Evolutionary conservation across 2,797 vertebrate species (phyloP).

Genomic region (Stomatorhinus walkeri): DNA sequence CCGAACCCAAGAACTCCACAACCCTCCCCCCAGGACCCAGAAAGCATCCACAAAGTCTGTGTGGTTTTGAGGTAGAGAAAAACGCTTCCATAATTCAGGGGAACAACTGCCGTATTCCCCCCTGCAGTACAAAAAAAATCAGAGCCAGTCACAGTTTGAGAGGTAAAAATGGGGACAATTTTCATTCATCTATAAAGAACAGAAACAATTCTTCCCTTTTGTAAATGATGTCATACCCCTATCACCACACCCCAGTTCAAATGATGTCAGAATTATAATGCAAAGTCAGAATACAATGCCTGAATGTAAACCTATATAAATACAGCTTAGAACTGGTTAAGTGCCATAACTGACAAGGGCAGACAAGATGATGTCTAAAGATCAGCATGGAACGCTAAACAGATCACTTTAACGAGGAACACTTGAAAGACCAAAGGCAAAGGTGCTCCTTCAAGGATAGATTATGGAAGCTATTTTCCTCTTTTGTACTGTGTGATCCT

Average conservation of each 20-base stretch:
- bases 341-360: slow-evolving; percentile 3
- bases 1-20: background rate
- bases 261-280: slow-evolving; percentile 9
- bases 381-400: slow-evolving; percentile 10
- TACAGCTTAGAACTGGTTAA: background rate
- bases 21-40: slow-evolving; percentile 21
- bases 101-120: slow-evolving; percentile 12
- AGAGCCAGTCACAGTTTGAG: slow-evolving; percentile 29
- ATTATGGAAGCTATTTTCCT: slow-evolving; percentile 50
- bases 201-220: slow-evolving; percentile 8
- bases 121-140: slow-evolving; percentile 18
- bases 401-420: background rate
- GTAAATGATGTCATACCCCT: slow-evolving; percentile 8
- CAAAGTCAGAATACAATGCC: background rate
- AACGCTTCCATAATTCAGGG: slow-evolving; percentile 35
- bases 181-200: slow-evolving; percentile 9
- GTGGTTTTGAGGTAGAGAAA: slow-evolving; percentile 40
- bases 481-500: slow-evolving; percentile 45
- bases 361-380: background rate
- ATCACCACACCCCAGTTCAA: background rate
- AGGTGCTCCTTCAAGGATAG: slow-evolving; percentile 17
- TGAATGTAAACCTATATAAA: background rate
- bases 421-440: slow-evolving; percentile 11
- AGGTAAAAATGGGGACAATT: slow-evolving; percentile 19
- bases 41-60: slow-evolving; percentile 30